Percentiles rank a stretch among this genome's conserved stretches.
Evolutionary conservation across 2,888 invertebrate species (phyloP).

Genomic region (Microctonus hyperodae): DNA sequence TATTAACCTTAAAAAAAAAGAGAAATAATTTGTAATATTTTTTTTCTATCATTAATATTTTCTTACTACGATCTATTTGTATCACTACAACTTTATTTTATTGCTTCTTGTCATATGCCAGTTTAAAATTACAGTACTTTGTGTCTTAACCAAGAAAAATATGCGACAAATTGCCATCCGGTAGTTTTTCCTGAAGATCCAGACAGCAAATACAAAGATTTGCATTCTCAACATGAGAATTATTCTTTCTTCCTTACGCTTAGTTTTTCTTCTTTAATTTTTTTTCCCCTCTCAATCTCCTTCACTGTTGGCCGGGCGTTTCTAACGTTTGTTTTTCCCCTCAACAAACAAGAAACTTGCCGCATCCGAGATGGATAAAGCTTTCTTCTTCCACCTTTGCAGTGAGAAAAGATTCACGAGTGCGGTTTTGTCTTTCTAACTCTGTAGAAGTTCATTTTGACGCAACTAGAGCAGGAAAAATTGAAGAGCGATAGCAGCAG

Average conservation of each 20-base stretch:
- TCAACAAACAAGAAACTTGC: conserved; percentile 1
- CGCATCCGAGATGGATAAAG: not conserved
- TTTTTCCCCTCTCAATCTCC: not conserved
- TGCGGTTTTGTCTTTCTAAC: not conserved
- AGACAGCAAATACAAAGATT: not conserved
- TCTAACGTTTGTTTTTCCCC: not conserved
- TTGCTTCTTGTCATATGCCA: not conserved
- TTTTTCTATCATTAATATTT: too few relatives aligned
- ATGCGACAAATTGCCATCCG: not conserved
- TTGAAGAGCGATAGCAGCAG: not conserved
- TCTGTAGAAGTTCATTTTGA: not conserved
- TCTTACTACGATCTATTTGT: too few relatives aligned
- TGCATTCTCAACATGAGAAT: not conserved
- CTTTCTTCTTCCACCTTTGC: not conserved
- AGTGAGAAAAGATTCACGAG: conserved; percentile 12
- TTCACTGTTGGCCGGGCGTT: not conserved
- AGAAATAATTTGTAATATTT: too few relatives aligned
- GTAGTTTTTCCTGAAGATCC: not conserved
- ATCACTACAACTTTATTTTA: not conserved
- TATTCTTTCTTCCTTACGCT: not conserved
- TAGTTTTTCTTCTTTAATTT: not conserved
- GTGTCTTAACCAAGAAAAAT: not conserved
- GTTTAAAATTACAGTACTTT: not conserved
- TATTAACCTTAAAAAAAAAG: too few relatives aligned
- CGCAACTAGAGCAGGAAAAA: conserved; percentile 15